Percentiles rank a stretch among this genome's conserved stretches.
phyloP scores from a whole-genome alignment of 1,140 invertebrate species.

The Paralvinella palmiformis region DNA sequence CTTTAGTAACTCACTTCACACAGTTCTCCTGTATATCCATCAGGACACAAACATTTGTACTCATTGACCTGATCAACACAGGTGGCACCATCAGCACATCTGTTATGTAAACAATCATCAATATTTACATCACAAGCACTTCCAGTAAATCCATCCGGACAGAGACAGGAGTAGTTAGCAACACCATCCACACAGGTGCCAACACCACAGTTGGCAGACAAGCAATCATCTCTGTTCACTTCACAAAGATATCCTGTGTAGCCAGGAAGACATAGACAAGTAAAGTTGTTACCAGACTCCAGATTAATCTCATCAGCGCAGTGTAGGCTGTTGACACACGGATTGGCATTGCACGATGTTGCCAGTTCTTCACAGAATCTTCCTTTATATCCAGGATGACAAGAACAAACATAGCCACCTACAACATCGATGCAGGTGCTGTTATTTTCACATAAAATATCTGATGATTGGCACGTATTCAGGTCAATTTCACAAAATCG shows the following conservation, averaged over 20 bases:
- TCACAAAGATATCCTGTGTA: slow-evolving; percentile 14
- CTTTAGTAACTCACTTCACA: slow-evolving; percentile 23
- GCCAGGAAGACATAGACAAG: slow-evolving; percentile 23
- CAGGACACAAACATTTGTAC: slow-evolving; percentile 20
- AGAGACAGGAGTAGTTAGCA: slow-evolving; percentile 17
- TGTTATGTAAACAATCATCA: slow-evolving; percentile 82
- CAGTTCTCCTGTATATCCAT: slow-evolving; percentile 28
- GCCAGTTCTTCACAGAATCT: slow-evolving; percentile 22
- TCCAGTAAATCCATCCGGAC: slow-evolving; percentile 30
- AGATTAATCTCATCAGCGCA: slow-evolving; percentile 57
- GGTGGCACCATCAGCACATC: slow-evolving; percentile 82
- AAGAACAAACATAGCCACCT: slow-evolving; percentile 19
- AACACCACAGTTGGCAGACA: slow-evolving; percentile 68
- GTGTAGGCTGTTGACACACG: slow-evolving; percentile 20
- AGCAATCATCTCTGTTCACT: slow-evolving; percentile 90
- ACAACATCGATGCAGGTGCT: slow-evolving; percentile 57
- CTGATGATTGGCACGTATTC: slow-evolving; percentile 18
- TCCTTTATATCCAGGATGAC: slow-evolving; percentile 28
- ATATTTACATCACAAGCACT: slow-evolving; percentile 76
- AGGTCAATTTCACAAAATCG: slow-evolving; percentile 23
- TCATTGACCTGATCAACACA: slow-evolving; percentile 27
- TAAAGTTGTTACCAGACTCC: neutral
- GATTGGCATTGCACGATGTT: slow-evolving; percentile 21
- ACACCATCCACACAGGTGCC: slow-evolving; percentile 61
- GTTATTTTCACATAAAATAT: slow-evolving; percentile 13